These are phyloP conservation scores for Prinia subflava DNA, from an alignment of 2,113 vertebrate genomes.

Conservation along the genomic window DNA sequence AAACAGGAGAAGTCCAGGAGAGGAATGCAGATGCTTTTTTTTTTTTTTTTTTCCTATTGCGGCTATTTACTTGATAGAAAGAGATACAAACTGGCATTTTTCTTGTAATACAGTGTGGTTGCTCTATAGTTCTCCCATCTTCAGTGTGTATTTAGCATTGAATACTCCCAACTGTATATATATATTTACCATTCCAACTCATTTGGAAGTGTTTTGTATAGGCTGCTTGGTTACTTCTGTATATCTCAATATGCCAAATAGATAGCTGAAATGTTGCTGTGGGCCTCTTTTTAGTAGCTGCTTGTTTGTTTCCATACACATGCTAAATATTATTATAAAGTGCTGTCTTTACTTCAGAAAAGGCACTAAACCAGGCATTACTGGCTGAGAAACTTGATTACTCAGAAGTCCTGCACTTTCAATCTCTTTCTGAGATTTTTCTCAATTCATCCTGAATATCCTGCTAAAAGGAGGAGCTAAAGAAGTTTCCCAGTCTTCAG, in stretches of 20 bases:
- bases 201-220: background rate
- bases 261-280: background rate
- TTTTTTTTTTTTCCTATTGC: background rate
- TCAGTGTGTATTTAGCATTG: background rate
- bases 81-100: background rate
- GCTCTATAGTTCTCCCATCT: background rate
- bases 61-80: rapidly evolving
- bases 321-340: background rate
- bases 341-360: background rate
- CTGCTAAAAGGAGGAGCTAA: background rate
- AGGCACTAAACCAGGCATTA: background rate
- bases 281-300: background rate
- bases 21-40: background rate
- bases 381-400: background rate
- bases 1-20: background rate
- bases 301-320: background rate
- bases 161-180: background rate
- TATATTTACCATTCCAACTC: background rate
- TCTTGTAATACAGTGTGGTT: background rate
- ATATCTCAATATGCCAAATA: background rate
- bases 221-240: background rate
- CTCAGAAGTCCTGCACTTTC: background rate
- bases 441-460: background rate
- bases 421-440: background rate
- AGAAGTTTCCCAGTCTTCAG: background rate